Evolutionary conservation across 2,888 invertebrate species (phyloP), one percentile per base, ranked within the genome.

Genomic region (Biston betularia): DNA sequence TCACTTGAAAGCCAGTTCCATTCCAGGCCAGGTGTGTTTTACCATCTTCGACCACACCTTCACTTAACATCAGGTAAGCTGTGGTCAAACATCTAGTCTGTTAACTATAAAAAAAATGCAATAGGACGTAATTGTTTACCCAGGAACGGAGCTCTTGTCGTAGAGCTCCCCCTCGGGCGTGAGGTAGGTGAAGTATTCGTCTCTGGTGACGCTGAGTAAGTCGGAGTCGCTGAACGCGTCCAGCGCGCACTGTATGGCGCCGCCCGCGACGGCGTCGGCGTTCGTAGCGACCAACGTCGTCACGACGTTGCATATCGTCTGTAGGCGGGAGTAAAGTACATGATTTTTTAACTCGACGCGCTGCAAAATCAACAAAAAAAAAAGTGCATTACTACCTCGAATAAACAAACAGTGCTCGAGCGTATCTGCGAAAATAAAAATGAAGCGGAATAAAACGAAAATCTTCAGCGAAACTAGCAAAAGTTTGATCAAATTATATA

Each of bases 151-250:
- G 72, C 96, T 96, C 90, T 97, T 98, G 89, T 99, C 98, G 85
- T 97, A 99, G 0, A 99, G 94, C 81, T 98, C 97, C 3, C 98
- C 98, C 63, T 98, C 97, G 0, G 98, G 98, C 34, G 97, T 98
- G 73, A 97, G 94, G 89, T 88, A 93, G 0, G 88, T 89, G 86
- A 93, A 93, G 86, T 93, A 93, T 78, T 93, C 92, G 79, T 93
- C 95, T 93, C 97, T 95, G 0, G 97, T 96, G 34, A 98, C 95
- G 70, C 95, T 94, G 59, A 96, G 93, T 74, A 98, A 95, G 65
- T 94, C 95, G 0, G 95, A 89, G 81, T 97, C 95, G 61, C 90
- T 94, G 42, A 98, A 92, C 76, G 95, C 93, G 24, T 86, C 86
- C 48, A 94, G 95, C 7, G 96, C 95, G 70, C 94, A 92, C 9